Conservation (phyloP, 2,797 vertebrate genomes). For the Jordanella pulchra region DNA sequence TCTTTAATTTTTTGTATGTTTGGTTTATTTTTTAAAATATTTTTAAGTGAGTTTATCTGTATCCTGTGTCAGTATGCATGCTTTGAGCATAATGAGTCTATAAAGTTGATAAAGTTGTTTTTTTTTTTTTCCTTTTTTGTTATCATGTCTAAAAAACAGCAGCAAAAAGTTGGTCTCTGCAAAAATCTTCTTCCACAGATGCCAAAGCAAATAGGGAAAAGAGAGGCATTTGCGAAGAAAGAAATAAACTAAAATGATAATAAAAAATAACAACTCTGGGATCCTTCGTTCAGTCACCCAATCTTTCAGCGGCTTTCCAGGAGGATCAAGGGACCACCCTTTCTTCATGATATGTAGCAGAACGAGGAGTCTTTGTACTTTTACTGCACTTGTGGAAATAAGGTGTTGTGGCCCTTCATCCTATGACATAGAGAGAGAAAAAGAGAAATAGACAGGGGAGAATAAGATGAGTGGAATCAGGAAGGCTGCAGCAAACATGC, state of each 20-base stretch:
- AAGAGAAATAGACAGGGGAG: conserved; percentile 46
- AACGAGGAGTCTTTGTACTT: conserved; percentile 93
- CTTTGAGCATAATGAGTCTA: conserved; percentile 86
- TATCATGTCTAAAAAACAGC: conserved; percentile 85
- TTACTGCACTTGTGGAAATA: conserved; percentile 93
- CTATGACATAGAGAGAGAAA: conserved; percentile 77
- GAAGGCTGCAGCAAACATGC: conserved; percentile 70
- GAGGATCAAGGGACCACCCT: conserved; percentile 82
- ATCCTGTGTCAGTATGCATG: conserved; percentile 82
- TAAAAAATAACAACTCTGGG: conserved; percentile 66
- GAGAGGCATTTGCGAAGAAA: conserved; percentile 78
- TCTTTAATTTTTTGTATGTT: conserved; percentile 66
- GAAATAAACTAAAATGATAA: conserved; percentile 29
- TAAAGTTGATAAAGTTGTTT: conserved; percentile 77
- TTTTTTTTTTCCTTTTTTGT: conserved; percentile 47
- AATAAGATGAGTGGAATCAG: conserved; percentile 71
- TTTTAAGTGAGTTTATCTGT: conserved; percentile 68
- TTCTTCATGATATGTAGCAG: conserved; percentile 88
- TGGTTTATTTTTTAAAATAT: conserved; percentile 48
- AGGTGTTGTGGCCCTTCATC: conserved; percentile 86
- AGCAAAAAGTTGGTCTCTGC: conserved; percentile 87
- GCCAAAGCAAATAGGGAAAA: conserved; percentile 78
- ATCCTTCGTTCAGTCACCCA: conserved; percentile 77
- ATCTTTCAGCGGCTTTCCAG: conserved; percentile 78
- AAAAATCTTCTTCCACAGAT: conserved; percentile 81